phyloP scores from a whole-genome alignment of 2,113 vertebrate species.

The Protobothrops mucrosquamatus region DNA sequence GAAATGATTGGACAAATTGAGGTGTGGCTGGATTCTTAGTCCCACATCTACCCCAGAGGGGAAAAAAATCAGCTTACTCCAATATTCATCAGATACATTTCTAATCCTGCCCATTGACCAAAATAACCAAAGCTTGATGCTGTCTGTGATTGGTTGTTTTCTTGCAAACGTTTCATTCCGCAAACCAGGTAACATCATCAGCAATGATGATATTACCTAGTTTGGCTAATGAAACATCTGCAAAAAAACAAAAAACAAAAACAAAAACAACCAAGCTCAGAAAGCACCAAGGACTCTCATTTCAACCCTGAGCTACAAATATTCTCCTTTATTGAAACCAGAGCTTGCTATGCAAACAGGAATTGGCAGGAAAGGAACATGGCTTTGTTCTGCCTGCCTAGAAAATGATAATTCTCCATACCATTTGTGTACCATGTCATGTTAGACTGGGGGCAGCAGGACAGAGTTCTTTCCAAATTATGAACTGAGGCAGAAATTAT shows the following conservation, averaged over 20 bases:
- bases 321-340: background rate
- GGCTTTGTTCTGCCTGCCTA: background rate
- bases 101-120: background rate
- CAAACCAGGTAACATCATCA: background rate
- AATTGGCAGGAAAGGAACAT: background rate
- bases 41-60: background rate
- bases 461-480: background rate
- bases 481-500: background rate
- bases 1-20: background rate
- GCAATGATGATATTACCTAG: background rate
- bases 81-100: background rate
- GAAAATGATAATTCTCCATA: background rate
- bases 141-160: background rate
- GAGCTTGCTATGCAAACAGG: background rate
- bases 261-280: background rate
- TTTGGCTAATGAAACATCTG: background rate
- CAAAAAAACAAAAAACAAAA: background rate
- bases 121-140: background rate
- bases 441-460: background rate
- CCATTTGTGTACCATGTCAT: background rate
- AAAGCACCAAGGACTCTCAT: background rate
- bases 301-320: background rate
- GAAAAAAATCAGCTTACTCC: background rate
- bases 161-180: background rate
- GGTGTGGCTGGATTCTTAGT: background rate